These are phyloP conservation scores for Chamaetylas fuelleborni DNA, from an alignment of 2,113 vertebrate species.

Conservation along the genomic window DNA sequence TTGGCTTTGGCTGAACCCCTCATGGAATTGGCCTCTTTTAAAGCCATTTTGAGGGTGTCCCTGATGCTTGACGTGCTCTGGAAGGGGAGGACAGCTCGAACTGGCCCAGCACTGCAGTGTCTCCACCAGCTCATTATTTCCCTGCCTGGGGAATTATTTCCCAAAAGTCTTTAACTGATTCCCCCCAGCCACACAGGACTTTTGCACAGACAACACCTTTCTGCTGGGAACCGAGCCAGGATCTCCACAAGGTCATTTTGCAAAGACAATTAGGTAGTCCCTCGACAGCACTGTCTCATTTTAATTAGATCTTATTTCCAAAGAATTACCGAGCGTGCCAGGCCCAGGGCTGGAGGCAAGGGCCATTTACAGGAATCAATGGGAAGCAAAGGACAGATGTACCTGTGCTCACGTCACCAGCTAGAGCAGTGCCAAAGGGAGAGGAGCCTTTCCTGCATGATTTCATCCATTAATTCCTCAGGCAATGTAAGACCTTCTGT, in stretches of 20 bases:
- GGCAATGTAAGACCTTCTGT: accelerated
- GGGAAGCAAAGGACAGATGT: background rate
- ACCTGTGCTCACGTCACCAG: background rate
- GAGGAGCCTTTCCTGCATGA: background rate
- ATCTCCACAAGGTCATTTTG: constrained; percentile 44
- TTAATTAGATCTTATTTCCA: constrained; percentile 61
- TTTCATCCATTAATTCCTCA: background rate
- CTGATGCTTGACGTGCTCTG: accelerated
- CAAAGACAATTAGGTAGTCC: constrained; percentile 64
- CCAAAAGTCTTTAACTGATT: constrained; percentile 5
- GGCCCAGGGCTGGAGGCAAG: constrained; percentile 8
- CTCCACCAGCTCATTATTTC: background rate
- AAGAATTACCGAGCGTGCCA: constrained; percentile 20
- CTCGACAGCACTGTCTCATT: constrained; percentile 11
- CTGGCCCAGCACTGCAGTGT: background rate
- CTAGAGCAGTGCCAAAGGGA: background rate
- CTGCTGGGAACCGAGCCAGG: constrained; percentile 9
- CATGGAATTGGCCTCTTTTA: accelerated
- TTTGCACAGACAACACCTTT: constrained; percentile 56
- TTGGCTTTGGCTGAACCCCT: background rate
- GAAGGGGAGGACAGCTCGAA: accelerated
- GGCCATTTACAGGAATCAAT: background rate
- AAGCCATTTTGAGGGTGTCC: background rate
- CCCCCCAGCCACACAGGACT: background rate
- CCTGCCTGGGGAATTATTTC: background rate